phyloP scores from a whole-genome alignment of 2,113 vertebrate species.

The Scytalopus superciliaris region DNA sequence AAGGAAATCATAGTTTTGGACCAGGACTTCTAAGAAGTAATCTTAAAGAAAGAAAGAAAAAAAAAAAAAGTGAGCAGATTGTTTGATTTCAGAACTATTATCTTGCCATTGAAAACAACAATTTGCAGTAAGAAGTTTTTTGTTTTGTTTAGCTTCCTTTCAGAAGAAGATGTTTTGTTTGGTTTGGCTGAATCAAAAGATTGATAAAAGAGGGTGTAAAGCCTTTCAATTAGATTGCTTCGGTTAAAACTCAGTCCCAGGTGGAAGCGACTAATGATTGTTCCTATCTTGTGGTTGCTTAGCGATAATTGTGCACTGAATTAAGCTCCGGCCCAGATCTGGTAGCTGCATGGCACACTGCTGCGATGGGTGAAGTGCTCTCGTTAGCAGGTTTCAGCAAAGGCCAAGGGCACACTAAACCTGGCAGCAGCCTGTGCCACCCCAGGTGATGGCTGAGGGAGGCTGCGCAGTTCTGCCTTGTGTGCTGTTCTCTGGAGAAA shows the following conservation, averaged over 20 bases:
- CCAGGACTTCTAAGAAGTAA: neutral
- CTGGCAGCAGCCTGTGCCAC: neutral
- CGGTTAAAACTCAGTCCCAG: conserved; percentile 7
- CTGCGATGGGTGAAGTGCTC: neutral
- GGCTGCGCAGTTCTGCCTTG: neutral
- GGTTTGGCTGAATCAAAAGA: neutral
- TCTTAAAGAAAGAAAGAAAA: neutral
- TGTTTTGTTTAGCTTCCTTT: neutral
- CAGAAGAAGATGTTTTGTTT: neutral
- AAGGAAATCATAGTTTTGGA: neutral
- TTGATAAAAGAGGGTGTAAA: conserved; percentile 14
- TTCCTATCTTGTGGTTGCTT: conserved; percentile 21
- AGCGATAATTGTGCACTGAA: conserved; percentile 15
- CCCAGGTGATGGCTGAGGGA: neutral
- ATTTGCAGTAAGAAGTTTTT: neutral
- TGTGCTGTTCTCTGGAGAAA: neutral
- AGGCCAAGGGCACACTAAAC: neutral
- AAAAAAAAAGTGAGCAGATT: neutral
- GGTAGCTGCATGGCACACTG: neutral
- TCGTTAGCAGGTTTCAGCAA: neutral
- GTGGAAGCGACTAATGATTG: neutral
- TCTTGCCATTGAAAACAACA: neutral
- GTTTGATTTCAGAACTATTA: neutral
- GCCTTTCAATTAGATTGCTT: conserved; percentile 24
- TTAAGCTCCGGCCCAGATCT: neutral